Evolutionary conservation across 2,113 vertebrate species (phyloP).

Genomic region (Castor canadensis): DNA sequence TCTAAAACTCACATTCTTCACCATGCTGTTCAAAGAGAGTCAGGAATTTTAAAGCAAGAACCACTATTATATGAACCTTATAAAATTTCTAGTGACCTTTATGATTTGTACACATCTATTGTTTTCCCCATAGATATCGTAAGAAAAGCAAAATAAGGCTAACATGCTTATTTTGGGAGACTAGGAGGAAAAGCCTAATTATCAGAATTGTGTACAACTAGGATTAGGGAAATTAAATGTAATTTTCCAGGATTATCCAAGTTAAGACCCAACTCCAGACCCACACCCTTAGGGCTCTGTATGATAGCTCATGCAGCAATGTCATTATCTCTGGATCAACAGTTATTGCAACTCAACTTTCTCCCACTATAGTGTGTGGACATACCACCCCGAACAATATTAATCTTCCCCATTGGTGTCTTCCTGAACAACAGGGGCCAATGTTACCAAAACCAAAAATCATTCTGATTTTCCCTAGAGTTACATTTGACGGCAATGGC

Average conservation of each 20-base stretch:
- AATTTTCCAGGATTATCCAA: background rate
- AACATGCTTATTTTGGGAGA: background rate
- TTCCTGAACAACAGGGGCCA: background rate
- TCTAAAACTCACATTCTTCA: background rate
- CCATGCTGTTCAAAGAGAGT: background rate
- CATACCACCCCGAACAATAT: background rate
- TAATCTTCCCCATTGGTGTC: background rate
- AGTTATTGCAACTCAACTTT: no score
- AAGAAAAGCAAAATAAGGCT: background rate
- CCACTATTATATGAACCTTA: background rate
- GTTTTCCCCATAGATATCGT: background rate
- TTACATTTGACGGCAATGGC: background rate
- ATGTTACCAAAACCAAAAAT: background rate
- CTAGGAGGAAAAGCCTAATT: background rate
- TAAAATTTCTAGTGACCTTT: background rate
- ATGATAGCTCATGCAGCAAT: background rate
- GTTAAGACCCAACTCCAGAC: background rate
- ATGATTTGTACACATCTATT: background rate
- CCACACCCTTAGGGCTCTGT: background rate
- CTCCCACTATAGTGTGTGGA: background rate
- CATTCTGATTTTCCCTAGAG: accelerated
- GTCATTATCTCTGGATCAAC: background rate
- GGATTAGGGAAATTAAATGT: background rate
- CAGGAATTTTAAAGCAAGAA: background rate
- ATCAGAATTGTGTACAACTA: background rate